Evolutionary conservation across 2,888 invertebrate genomes (phyloP).

Genomic region (Eretmocerus hayati): DNA sequence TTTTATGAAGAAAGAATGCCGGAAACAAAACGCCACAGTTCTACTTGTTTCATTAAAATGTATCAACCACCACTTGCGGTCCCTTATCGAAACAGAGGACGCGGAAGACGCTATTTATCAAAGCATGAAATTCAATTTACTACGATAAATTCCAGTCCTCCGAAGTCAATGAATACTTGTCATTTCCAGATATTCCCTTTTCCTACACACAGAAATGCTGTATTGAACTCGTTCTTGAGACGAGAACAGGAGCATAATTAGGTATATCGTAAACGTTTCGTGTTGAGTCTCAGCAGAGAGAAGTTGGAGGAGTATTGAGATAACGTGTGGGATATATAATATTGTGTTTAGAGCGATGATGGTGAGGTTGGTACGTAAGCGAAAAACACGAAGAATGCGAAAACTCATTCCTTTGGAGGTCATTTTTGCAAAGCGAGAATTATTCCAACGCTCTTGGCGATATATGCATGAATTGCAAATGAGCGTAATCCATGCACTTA

Average conservation of each 20-base stretch:
- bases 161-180: conserved; percentile 7
- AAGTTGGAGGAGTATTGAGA: too few relatives aligned
- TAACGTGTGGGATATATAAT: too few relatives aligned
- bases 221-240: too few relatives aligned
- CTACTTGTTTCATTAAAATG: too few relatives aligned
- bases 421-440: conserved; percentile 7
- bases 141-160: background rate
- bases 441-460: conserved; percentile 2
- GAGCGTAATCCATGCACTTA: background rate
- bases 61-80: too few relatives aligned
- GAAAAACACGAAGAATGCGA: background rate
- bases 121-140: conserved; percentile 11
- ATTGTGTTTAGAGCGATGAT: background rate
- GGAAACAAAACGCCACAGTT: too few relatives aligned
- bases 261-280: too few relatives aligned
- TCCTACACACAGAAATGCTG: background rate
- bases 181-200: conserved; percentile 8
- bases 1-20: too few relatives aligned
- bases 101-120: too few relatives aligned
- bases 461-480: conserved; percentile 17
- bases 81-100: too few relatives aligned
- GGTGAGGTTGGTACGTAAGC: background rate
- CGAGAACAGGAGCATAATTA: too few relatives aligned
- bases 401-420: conserved; percentile 1
- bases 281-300: too few relatives aligned